Evolutionary conservation across 2,113 vertebrate genomes (phyloP).

Genomic region (Pluvianellus socialis): DNA sequence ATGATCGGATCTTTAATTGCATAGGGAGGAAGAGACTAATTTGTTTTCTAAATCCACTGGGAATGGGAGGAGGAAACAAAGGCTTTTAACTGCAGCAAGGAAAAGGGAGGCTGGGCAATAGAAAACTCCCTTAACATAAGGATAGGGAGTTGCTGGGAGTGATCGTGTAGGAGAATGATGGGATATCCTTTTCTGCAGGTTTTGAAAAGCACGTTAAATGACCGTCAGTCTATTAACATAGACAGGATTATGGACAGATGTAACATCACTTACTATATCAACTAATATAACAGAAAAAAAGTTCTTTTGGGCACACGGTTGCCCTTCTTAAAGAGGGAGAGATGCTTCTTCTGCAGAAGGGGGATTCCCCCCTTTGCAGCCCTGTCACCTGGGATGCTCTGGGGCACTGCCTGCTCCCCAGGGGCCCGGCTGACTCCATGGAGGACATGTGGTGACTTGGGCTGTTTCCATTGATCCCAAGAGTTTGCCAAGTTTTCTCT

Average conservation of each 20-base stretch:
- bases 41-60: not conserved
- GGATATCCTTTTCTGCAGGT: not conserved
- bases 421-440: not conserved
- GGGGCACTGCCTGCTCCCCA: not conserved
- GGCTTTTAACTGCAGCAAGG: not conserved
- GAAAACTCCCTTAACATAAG: not conserved
- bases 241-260: not conserved
- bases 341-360: not conserved
- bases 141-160: not conserved
- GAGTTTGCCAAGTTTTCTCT: not conserved
- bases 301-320: not conserved
- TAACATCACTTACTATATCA: not conserved
- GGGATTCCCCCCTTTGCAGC: not conserved
- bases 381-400: not conserved
- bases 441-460: rapidly evolving
- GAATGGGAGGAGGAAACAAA: not conserved
- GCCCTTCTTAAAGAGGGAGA: not conserved
- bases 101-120: not conserved
- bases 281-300: not conserved
- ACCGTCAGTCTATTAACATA: not conserved
- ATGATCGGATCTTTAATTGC: not conserved
- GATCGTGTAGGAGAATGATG: not conserved
- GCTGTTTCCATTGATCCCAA: not conserved
- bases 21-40: not conserved
- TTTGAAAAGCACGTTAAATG: not conserved